A percentile compares a stretch with the other conserved stretches of the same genome.
Conservation (phyloP, 1,140 invertebrate genomes). For the Helicoverpa armigera region DNA sequence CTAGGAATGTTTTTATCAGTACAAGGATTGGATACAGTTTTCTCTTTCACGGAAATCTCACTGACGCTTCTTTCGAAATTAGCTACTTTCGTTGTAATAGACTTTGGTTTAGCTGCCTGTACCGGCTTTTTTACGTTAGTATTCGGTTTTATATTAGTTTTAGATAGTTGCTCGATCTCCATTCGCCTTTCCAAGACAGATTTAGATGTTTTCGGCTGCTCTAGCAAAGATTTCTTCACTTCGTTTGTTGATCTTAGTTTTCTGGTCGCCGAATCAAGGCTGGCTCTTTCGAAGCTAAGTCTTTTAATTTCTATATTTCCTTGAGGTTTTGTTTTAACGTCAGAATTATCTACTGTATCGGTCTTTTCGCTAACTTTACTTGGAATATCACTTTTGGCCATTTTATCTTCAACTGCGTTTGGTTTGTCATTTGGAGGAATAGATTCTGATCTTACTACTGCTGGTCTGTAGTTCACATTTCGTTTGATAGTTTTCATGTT, state of each 20-base stretch:
- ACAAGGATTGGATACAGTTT: slow-evolving; percentile 40
- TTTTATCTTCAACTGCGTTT: slow-evolving; percentile 53
- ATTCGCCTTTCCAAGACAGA: slow-evolving; percentile 83
- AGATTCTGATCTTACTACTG: slow-evolving; percentile 66
- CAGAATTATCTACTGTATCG: slow-evolving; percentile 37
- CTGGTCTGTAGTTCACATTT: slow-evolving; percentile 65
- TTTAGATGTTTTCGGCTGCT: slow-evolving; percentile 68
- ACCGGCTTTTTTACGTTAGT: slow-evolving; percentile 64
- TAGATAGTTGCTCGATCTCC: slow-evolving; percentile 83
- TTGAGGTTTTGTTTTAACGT: slow-evolving; percentile 57
- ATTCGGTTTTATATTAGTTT: slow-evolving; percentile 64
- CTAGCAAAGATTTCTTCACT: slow-evolving; percentile 59
- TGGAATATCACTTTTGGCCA: slow-evolving; percentile 35
- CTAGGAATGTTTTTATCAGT: slow-evolving; percentile 67
- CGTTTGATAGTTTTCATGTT: slow-evolving; percentile 68
- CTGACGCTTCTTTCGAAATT: slow-evolving; percentile 75
- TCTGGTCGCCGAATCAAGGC: slow-evolving; percentile 81
- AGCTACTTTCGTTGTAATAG: slow-evolving; percentile 77
- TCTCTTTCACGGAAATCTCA: slow-evolving; percentile 63
- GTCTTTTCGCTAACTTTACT: slow-evolving; percentile 39
- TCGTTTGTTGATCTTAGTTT: slow-evolving; percentile 66
- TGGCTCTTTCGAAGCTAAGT: slow-evolving; percentile 83
- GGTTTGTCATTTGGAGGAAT: slow-evolving; percentile 61
- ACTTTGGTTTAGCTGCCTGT: slow-evolving; percentile 72
- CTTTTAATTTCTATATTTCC: slow-evolving; percentile 83